These are phyloP conservation scores for Campoplex capitator DNA, from an alignment of 2,888 invertebrate species.

Conservation along the genomic window DNA sequence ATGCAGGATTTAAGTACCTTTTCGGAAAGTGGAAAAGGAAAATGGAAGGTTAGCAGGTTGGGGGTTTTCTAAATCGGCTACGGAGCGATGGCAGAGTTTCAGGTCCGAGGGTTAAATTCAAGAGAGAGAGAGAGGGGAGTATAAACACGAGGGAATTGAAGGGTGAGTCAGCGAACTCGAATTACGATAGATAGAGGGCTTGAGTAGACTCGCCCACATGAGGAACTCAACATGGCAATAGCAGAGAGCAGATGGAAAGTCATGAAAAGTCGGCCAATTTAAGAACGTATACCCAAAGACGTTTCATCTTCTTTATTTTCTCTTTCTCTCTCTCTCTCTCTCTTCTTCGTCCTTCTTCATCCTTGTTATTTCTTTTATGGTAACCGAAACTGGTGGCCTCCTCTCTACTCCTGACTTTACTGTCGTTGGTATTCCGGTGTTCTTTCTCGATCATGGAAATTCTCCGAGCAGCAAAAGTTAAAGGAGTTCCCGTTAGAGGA, in stretches of 20 bases:
- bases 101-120: conserved; percentile 16
- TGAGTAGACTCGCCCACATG: conserved; percentile 63
- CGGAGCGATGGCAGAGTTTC: conserved; percentile 5
- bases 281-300: conserved; percentile 42
- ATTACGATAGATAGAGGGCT: conserved; percentile 35
- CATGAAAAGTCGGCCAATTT: conserved; percentile 60
- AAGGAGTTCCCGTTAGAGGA: conserved; percentile 18
- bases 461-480: conserved; percentile 36
- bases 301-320: conserved; percentile 43
- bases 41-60: conserved; percentile 6
- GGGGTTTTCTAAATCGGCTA: conserved; percentile 16
- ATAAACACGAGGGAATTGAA: conserved; percentile 47
- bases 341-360: conserved; percentile 2
- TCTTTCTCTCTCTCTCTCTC: not conserved
- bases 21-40: conserved; percentile 36
- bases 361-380: conserved; percentile 13
- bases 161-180: conserved; percentile 37
- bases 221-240: conserved; percentile 66
- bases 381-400: conserved; percentile 19
- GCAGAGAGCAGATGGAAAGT: conserved; percentile 58
- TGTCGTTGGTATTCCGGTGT: conserved; percentile 57
- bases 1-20: conserved; percentile 62
- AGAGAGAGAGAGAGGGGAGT: not conserved
- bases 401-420: conserved; percentile 38
- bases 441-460: conserved; percentile 61